Evolutionary conservation across 2,113 vertebrate genomes (phyloP).

Genomic region (Ancistrus triradiatus): DNA sequence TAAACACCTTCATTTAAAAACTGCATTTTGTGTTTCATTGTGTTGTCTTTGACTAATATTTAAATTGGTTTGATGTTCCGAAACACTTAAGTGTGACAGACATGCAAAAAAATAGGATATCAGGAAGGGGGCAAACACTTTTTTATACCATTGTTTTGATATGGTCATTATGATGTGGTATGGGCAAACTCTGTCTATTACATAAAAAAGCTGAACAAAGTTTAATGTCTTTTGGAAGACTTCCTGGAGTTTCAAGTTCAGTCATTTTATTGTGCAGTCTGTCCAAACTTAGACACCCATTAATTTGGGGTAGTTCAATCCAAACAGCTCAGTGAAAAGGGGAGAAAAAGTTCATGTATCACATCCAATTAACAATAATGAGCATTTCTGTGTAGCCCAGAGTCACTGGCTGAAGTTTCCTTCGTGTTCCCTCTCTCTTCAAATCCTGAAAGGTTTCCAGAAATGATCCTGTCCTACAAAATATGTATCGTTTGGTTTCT

Average conservation of each 20-base stretch:
- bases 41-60: no score
- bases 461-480: background rate
- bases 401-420: background rate
- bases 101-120: no score
- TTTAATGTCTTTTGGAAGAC: background rate
- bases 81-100: no score
- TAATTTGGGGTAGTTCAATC: background rate
- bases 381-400: constrained; percentile 7
- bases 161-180: no score
- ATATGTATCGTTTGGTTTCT: background rate
- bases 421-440: background rate
- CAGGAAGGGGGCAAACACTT: no score
- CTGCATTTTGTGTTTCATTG: no score
- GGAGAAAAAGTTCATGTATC: constrained; percentile 15
- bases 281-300: background rate
- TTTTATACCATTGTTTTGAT: background rate
- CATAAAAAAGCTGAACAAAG: background rate
- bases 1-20: no score
- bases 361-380: constrained; percentile 39
- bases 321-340: background rate
- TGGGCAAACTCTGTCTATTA: no score
- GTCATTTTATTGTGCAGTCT: background rate
- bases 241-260: background rate
- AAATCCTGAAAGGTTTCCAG: background rate
- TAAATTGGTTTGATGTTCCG: no score